Base-by-base conservation (phyloP, 2,888 invertebrate species). In the Xylota sylvarum region DNA sequence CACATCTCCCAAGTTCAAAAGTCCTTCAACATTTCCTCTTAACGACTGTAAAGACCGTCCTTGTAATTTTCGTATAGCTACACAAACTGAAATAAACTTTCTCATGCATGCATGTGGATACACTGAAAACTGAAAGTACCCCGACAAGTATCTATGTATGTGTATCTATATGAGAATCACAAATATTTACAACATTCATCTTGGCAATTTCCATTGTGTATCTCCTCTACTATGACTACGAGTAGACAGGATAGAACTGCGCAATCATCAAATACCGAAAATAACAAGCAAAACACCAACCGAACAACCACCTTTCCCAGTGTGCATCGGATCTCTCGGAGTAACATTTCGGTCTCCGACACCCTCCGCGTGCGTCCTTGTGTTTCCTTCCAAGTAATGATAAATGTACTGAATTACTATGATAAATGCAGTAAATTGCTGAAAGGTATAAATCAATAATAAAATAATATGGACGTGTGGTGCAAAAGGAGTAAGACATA, bases 391-490 rank as follows among this genome's bases (percentile, higher is more conserved):
- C 40, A 50, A 43, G 89, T 91, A 91, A 92, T 92, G 92, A 92
- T 92, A 92, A 92, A 92, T 92, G 92, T 91, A 90, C 91, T 90
- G 89, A 91, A 91, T 90, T 91, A 90, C 91, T 92, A 91, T 92
- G 92, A 92, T 92, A 92, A 92, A 92, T 92, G 92, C 91, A 91
- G 91, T 91, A 91, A 91, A 92, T 91, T 91, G 92, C 91, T 92
- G 92, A 92, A 92, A 92, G 92, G 91, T 92, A 91, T 92, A 92
- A 92, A 91, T 91, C 91, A 91, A 91, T 91, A 91, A 91, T 90
- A 90, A 90, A 90, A 90, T 90, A 90, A 89, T 81, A 73, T 82
- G 86, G 69, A 82, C 78, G 77, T 62, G 76, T 62, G 76, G 72
- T 82, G 77, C 81, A 73, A 78, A 82, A 70, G 86, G 77, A 86